Evolutionary conservation across 2,888 invertebrate species (phyloP), one percentile per base, ranked within the genome.

Genomic region (Tinea trinotella): DNA sequence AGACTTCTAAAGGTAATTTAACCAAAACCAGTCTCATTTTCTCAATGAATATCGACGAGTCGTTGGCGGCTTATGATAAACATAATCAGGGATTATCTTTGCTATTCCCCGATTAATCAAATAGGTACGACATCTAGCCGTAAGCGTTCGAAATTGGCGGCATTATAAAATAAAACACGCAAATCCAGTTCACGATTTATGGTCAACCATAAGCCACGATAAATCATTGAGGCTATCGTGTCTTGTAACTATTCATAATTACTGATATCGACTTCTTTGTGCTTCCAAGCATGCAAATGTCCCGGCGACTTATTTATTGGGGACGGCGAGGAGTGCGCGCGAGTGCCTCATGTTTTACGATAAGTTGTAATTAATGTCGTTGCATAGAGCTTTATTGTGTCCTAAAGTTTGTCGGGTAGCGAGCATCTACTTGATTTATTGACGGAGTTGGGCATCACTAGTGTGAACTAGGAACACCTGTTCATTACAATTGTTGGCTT

Each of bases 311-410:
- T 71, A 74, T 78, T 75, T 73, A 72, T 74, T 61, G 64, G 56
- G 59, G 53, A 18, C 54, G 55, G 36, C 44, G 53, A 53, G 55
- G 58, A 59, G 57, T 57, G 57, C 53, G 58, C 59, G 56, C 57
- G 60, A 57, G 57, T 54, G 57, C 53, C 54, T 56, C 68, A 66
- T 70, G 67, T 69, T 74, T 76, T 74, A 74, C 71, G 71, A 77
- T 76, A 76, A 72, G 66, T 74, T 66, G 71, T 77, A 75, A 78
- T 79, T 76, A 78, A 78, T 74, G 77, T 74, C 71, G 63, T 65
- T 64, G 67, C 69, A 67, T 66, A 68, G 68, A 67, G 72, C 73
- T 78, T 74, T 75, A 76, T 74, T 74, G 72, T 74, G 61, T 68
- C 64, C 40, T 52, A 64, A 63, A 68, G 65, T 70, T 64, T 61